A percentile compares a stretch with the other conserved stretches of the same genome.
phyloP scores from a whole-genome alignment of 2,113 vertebrate genomes.

The Podocnemis expansa region DNA sequence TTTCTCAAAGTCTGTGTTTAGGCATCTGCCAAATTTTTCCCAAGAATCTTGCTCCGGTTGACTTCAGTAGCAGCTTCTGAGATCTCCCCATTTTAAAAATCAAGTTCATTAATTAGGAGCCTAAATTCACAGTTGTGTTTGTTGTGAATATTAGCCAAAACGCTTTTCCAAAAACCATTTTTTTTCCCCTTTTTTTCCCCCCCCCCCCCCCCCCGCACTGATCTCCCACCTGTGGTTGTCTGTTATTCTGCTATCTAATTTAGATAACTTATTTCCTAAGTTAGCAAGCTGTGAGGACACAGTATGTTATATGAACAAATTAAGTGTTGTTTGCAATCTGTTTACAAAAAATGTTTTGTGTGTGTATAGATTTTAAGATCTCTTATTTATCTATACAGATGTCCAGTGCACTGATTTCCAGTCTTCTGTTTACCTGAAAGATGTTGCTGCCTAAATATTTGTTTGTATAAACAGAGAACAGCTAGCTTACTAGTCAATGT shows the following conservation, averaged over 20 bases:
- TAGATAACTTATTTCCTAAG: not conserved
- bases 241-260: conserved; percentile 2
- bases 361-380: not conserved
- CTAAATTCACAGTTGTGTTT: not conserved
- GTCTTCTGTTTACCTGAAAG: not conserved
- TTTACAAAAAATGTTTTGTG: not conserved
- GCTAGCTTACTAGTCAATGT: not conserved
- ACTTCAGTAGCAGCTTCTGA: not conserved
- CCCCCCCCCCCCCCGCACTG: no score
- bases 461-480: not conserved
- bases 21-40: conserved; percentile 49
- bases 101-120: not conserved
- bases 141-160: not conserved
- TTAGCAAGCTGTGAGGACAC: not conserved
- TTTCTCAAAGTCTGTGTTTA: conserved; percentile 32
- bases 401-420: not conserved
- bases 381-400: not conserved
- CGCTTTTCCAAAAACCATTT: not conserved
- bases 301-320: not conserved
- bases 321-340: not conserved
- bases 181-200: conserved; percentile 6
- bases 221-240: not conserved
- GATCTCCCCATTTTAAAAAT: conserved; percentile 11
- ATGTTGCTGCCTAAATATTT: not conserved
- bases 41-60: not conserved